Conservation (phyloP, 2,113 vertebrate genomes). For the Hydropotes inermis region DNA sequence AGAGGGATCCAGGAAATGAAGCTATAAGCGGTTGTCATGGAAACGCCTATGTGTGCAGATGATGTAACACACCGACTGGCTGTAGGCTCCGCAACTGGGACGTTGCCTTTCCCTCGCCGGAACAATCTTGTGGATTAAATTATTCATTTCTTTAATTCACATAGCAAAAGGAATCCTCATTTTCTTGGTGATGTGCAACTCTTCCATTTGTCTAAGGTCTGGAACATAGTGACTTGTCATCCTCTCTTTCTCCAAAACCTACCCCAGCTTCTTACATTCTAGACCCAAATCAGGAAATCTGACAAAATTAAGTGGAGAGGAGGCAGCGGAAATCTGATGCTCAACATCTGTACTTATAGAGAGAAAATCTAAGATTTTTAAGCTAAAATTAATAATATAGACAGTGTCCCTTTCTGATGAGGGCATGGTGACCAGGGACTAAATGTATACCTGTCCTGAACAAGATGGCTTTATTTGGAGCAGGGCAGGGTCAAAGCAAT, state of each 20-base stretch:
- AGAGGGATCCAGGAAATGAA: slow-evolving; percentile 84
- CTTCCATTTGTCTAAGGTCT: slow-evolving; percentile 39
- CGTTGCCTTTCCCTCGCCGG: slow-evolving; percentile 62
- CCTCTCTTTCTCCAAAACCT: background rate
- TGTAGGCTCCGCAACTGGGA: slow-evolving; percentile 75
- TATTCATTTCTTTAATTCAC: slow-evolving; percentile 78
- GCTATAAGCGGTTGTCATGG: slow-evolving; percentile 84
- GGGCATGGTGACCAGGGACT: background rate
- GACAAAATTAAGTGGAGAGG: background rate
- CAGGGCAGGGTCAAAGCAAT: background rate
- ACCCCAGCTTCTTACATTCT: background rate
- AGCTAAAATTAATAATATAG: background rate
- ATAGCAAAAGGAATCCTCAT: slow-evolving; percentile 73
- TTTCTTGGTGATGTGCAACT: slow-evolving; percentile 61
- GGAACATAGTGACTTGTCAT: slow-evolving; percentile 23
- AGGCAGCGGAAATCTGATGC: background rate
- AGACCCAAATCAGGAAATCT: background rate
- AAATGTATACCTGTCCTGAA: background rate
- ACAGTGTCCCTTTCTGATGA: background rate
- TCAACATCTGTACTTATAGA: background rate
- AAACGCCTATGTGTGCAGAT: slow-evolving; percentile 82
- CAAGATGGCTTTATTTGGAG: slow-evolving; percentile 38
- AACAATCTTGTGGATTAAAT: slow-evolving; percentile 63
- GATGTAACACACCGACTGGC: slow-evolving; percentile 80
- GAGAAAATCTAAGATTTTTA: background rate